These are phyloP conservation scores for Bradypodion ventrale DNA, from an alignment of 2,797 vertebrate genomes.

Conservation along the genomic window DNA sequence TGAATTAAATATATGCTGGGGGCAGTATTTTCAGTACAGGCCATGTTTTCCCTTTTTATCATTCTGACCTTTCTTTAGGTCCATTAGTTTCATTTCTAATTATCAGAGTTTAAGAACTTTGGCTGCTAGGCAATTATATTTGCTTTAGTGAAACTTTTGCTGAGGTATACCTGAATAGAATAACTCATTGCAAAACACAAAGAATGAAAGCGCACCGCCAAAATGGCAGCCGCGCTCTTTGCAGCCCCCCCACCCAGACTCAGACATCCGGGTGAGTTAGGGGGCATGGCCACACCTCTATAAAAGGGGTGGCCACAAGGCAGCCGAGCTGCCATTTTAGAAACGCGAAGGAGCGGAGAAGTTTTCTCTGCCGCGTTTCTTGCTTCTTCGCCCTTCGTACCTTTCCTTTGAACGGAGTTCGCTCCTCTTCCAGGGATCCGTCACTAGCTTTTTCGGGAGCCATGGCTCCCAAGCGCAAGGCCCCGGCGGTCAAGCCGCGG, in stretches of 20 bases:
- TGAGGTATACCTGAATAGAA: conserved; percentile 17
- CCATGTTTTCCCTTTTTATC: background rate
- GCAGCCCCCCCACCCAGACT: no score
- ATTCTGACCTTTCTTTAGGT: background rate
- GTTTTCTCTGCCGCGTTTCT: no score
- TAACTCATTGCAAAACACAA: background rate
- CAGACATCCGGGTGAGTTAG: no score
- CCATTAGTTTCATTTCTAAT: background rate
- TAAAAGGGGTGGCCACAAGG: no score
- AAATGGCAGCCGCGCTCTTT: no score
- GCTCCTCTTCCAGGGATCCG: background rate
- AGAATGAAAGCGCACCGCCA: background rate
- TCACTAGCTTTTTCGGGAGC: no score
- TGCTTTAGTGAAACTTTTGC: background rate
- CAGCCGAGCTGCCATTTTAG: no score
- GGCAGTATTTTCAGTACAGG: background rate
- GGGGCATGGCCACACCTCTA: no score
- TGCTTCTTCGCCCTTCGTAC: no score
- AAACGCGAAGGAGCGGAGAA: no score
- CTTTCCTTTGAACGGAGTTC: background rate
- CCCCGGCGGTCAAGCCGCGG: no score
- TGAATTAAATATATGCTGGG: background rate
- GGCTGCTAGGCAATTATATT: background rate
- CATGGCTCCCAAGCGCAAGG: no score
- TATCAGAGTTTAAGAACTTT: background rate